Evolutionary conservation across 2,113 vertebrate species (phyloP), one percentile per base, ranked within the genome.

Genomic region (Accipiter virgatus): DNA sequence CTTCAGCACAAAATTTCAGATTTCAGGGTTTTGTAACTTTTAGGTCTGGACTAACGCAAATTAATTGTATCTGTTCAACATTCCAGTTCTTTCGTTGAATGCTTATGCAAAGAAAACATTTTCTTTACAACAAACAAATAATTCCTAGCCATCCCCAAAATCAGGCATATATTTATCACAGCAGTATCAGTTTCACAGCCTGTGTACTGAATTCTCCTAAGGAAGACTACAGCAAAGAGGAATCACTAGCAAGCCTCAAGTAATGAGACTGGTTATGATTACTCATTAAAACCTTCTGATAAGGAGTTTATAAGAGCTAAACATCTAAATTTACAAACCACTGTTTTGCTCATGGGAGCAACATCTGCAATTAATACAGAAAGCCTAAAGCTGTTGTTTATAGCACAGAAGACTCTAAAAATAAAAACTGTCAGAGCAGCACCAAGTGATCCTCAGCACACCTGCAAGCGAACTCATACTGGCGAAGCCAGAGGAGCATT

Each of bases 401-500:
- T 6, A 65, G 50, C 36, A 83, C 45, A 59, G 43, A 81, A 62
- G 17, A n/a, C 21, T 16, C 31, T 43, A 32, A 91, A 88, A 83
- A 58, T 18, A 63, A 86, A 83, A 66, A 25, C 29, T 95, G n/a
- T 19, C 26, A 63, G 40, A 72, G 27, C 34, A 86, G 42, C 38
- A 63, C 7, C 23, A 68, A 27, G 11, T 43, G 13, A 65, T 65
- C 19, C 31, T 82, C 45, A 72, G 15, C 23, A 65, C 20, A 77
- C 6, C 29, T 55, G 40, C 1, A 1, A 84, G 29, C 2, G 1
- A 71, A 9, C 3, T 72, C 13, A 8, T 26, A 38, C 7, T 4
- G 0, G 42, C 68, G 31, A 56, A 77, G 15, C 6, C 36, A 75
- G 61, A 38, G 16, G 15, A 58, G 8, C 4, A 15, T 48, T 81